Base-by-base conservation (phyloP, 2,888 invertebrate genomes). In the Taphrorychus bicolor region DNA sequence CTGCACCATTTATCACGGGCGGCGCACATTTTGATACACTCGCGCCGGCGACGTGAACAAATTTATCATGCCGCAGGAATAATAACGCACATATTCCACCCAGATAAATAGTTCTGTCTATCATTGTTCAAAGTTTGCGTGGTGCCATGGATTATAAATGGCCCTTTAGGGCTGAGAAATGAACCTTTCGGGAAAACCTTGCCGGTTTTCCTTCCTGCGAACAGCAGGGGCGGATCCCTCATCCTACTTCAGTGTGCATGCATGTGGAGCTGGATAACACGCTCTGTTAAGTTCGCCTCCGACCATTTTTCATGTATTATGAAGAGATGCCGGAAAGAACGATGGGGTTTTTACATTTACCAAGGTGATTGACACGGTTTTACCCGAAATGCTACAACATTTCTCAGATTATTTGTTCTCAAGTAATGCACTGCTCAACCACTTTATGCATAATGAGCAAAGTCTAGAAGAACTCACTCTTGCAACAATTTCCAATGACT, bases 121-220 rank as follows among this genome's bases (percentile, higher is more conserved):
- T 81, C 80, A 80, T 77, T 78, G 77, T 77, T 76, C 76, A 76
- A 78, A 79, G 75, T 74, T 77, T 76, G 71, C 73, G 76, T 73
- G 74, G 79, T 78, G 79, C 79, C 78, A 72, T 73, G 75, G 76
- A 76, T 76, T 76, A 76, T 73, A 76, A 75, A 77, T 78, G 80
- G 78, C 79, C 56, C 78, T 77, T 79, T 79, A 80, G 79, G 80
- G 79, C 79, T 81, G 82, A 82, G 80, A 81, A 82, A 82, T 82
- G 81, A 82, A 81, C 80, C 80, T 80, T 81, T 61, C 53, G 56
- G 57, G 79, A 78, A 79, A 80, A 57, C 57, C 51, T 52, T 52
- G 52, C 45, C 54, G 57, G 60, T 17, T 51, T 65, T 62, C 60
- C 60, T 66, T 66, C 58, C 59, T 59, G 63, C 17, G 53, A 62